Conservation (phyloP, 2,113 vertebrate genomes). For the Ifrita kowaldi region DNA sequence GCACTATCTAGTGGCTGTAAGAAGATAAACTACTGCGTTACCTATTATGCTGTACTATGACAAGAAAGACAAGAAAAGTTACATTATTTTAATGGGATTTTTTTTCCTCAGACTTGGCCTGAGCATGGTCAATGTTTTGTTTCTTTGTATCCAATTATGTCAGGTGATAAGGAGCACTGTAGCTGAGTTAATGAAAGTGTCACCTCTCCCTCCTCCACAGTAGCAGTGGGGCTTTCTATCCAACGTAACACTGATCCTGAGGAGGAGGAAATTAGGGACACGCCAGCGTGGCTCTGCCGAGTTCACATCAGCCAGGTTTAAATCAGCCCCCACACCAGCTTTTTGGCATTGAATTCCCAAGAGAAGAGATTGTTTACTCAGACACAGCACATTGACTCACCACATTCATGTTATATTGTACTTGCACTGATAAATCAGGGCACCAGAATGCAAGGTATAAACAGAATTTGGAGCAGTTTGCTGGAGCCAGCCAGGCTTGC, state of each 20-base stretch:
- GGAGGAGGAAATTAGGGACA: neutral
- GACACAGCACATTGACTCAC: neutral
- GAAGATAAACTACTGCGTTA: neutral
- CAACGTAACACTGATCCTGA: neutral
- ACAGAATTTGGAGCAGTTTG: neutral
- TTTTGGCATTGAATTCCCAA: neutral
- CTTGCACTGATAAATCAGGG: neutral
- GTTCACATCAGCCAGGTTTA: neutral
- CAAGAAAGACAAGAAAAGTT: neutral
- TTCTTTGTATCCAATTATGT: neutral
- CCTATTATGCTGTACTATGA: neutral
- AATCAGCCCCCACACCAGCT: neutral
- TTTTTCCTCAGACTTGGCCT: neutral
- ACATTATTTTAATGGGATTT: neutral
- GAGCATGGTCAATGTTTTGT: neutral
- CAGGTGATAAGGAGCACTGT: neutral
- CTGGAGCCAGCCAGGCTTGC: neutral
- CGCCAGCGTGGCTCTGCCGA: fast-evolving
- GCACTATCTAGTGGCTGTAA: constrained; percentile 42
- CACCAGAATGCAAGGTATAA: neutral
- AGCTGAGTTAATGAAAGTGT: neutral
- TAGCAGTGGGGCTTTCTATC: neutral
- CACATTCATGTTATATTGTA: neutral
- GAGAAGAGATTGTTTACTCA: neutral
- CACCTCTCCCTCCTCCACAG: neutral